Evolutionary conservation across 2,888 invertebrate genomes (phyloP), one percentile per base, ranked within the genome.

Genomic region (Diarsia dahlii): DNA sequence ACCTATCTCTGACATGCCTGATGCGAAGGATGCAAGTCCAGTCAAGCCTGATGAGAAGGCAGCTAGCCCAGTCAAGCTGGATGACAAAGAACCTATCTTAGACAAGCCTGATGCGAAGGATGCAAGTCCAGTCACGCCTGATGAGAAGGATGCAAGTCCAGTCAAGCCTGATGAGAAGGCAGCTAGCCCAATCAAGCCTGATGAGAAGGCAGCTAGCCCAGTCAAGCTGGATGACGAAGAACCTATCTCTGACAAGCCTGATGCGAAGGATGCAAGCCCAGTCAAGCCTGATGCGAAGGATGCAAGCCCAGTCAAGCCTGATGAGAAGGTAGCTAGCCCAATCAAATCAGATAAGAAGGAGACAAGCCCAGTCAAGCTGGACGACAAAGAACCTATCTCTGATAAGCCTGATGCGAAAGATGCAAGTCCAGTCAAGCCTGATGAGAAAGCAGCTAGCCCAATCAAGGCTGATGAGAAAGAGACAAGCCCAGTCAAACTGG

Each of bases 141-240:
- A 50, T 18, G 18, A 50, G 6, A 48, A 54, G 3, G 54, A 3
- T 10, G 3, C 54, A 3, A n/a, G 4, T 10, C n/a, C n/a, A 3
- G 4, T 9, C n/a, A 74, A 81, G 8, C 52, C 20, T 9, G 52
- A 20, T 13, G 23, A 83, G 0, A 76, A 82, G 9, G 69, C n/a
- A 3, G 67, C 71, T 6, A 78, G 71, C 52, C 71, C 69, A 13
- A 46, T 66, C 0, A 50, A 18, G 18, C 18, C 6, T 5, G 20
- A 20, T 10, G 3, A 20, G 3, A 52, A 52, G 3, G 20, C 0
- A 52, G 3, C 9, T n/a, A 50, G 18, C 50, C 18, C 18, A 1
- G 0, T 18, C 8, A 50, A 52, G 20, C 20, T 8, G 5, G 39
- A 39, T 39, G 39, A 5, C 3, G 3, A 3, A 39, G 39, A 39